These are phyloP conservation scores for Aplochiton taeniatus DNA, from an alignment of 2,797 vertebrate genomes.

Conservation along the genomic window DNA sequence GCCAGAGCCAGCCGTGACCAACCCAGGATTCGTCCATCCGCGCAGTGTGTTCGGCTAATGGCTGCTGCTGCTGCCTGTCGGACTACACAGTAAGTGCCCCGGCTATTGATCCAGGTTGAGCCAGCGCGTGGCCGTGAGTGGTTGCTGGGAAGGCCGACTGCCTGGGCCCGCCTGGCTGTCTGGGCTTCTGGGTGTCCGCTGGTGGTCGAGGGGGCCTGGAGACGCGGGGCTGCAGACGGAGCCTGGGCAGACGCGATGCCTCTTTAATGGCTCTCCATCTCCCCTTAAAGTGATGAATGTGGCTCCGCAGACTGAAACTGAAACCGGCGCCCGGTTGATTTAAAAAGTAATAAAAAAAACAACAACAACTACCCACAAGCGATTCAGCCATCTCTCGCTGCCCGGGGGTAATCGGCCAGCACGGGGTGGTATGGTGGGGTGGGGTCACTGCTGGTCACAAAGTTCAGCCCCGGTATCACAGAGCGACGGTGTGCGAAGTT, in stretches of 20 bases:
- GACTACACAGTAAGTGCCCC: slow-evolving; percentile 59
- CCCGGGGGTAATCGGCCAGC: slow-evolving; percentile 26
- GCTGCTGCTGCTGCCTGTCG: slow-evolving; percentile 35
- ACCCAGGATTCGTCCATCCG: too few relatives aligned
- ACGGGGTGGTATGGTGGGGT: too few relatives aligned
- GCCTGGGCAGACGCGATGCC: slow-evolving; percentile 45
- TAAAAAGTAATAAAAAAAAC: slow-evolving; percentile 42
- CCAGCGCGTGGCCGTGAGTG: slow-evolving; percentile 40
- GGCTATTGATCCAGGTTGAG: slow-evolving; percentile 67
- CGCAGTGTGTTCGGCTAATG: slow-evolving; percentile 61
- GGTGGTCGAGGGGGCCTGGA: slow-evolving; percentile 58
- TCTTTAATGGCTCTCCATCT: slow-evolving; percentile 72
- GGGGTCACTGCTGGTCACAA: slow-evolving; percentile 24
- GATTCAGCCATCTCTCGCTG: slow-evolving; percentile 14
- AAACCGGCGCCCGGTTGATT: slow-evolving; percentile 32
- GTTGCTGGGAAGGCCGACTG: slow-evolving; percentile 61
- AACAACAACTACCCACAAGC: slow-evolving; percentile 11
- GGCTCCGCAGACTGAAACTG: slow-evolving; percentile 54
- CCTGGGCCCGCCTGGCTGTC: slow-evolving; percentile 54
- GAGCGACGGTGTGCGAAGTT: slow-evolving; percentile 12
- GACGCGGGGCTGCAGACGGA: slow-evolving; percentile 31
- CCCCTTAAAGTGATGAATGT: slow-evolving; percentile 62
- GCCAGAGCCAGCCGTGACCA: too few relatives aligned
- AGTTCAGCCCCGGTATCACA: slow-evolving; percentile 35
- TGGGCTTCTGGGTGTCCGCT: slow-evolving; percentile 67